These are phyloP conservation scores for Crioceris asparagi DNA, from an alignment of 2,888 invertebrate species.

Conservation along the genomic window DNA sequence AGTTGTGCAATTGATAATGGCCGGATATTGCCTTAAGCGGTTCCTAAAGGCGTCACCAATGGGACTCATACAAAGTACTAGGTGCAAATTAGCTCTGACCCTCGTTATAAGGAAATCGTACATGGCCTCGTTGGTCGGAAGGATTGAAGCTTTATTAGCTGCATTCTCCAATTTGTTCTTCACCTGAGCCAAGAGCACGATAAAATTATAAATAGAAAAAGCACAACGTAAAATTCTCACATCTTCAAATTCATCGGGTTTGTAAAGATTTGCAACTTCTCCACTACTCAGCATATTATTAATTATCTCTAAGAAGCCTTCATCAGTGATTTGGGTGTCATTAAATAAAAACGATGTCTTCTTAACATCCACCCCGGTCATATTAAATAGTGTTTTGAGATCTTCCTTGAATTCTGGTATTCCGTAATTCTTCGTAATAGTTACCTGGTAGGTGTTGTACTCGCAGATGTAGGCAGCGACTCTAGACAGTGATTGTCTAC, in stretches of 20 bases:
- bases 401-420: slow-evolving; percentile 72
- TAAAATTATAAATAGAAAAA: slow-evolving; percentile 4
- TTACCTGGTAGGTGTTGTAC: slow-evolving; percentile 65
- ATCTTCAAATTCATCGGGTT: slow-evolving; percentile 81
- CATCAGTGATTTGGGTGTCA: slow-evolving; percentile 76
- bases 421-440: slow-evolving; percentile 68
- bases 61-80: slow-evolving; percentile 80
- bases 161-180: slow-evolving; percentile 48
- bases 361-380: slow-evolving; percentile 65
- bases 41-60: slow-evolving; percentile 78
- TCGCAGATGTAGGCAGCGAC: slow-evolving; percentile 73
- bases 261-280: slow-evolving; percentile 80
- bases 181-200: no score
- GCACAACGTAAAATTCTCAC: slow-evolving; percentile 38
- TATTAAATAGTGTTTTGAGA: slow-evolving; percentile 60
- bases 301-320: slow-evolving; percentile 76
- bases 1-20: slow-evolving; percentile 76
- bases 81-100: slow-evolving; percentile 64
- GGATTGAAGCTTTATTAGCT: slow-evolving; percentile 44
- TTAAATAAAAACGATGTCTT: slow-evolving; percentile 72
- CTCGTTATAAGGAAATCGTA: slow-evolving; percentile 69
- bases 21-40: slow-evolving; percentile 78
- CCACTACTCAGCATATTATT: slow-evolving; percentile 83
- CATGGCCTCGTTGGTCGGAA: slow-evolving; percentile 56
- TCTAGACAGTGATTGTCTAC: slow-evolving; percentile 68